Conservation (phyloP, 2,888 invertebrate species). For the Pseudoips prasinana region DNA sequence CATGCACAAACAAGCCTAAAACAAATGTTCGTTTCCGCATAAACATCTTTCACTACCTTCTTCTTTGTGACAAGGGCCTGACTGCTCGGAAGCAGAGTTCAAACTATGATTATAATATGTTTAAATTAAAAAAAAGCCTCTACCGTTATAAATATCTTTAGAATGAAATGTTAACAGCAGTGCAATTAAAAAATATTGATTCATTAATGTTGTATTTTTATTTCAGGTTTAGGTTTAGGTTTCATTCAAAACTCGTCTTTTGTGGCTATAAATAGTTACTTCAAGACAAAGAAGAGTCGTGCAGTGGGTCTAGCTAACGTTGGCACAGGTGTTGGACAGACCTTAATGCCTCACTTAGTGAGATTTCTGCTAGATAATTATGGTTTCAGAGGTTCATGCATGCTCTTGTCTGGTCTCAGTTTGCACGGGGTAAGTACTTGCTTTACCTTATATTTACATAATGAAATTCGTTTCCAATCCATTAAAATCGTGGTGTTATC, state of each 20-base stretch:
- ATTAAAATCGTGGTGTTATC: too few species aligned
- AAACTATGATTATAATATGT: too few species aligned
- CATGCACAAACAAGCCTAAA: too few species aligned
- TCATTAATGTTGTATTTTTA: slow-evolving; percentile 23
- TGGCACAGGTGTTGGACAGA: slow-evolving; percentile 89
- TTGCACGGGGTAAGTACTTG: slow-evolving; percentile 83
- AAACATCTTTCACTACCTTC: too few species aligned
- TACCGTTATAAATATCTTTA: too few species aligned
- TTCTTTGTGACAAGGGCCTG: too few species aligned
- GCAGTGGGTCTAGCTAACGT: slow-evolving; percentile 90
- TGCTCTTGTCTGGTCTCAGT: slow-evolving; percentile 84
- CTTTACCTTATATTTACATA: slow-evolving; percentile 13
- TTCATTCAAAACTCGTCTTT: slow-evolving; percentile 87
- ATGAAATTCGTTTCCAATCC: background rate
- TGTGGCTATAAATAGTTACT: slow-evolving; percentile 87
- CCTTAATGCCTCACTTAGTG: slow-evolving; percentile 87
- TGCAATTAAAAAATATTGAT: too few species aligned
- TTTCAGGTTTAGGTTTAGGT: slow-evolving; percentile 85
- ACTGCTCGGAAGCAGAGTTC: too few species aligned
- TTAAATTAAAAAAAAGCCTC: too few species aligned
- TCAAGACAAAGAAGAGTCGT: slow-evolving; percentile 84
- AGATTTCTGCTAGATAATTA: slow-evolving; percentile 84
- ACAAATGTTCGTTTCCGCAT: too few species aligned
- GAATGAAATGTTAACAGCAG: too few species aligned
- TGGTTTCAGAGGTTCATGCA: slow-evolving; percentile 84